Conservation (phyloP, 2,888 invertebrate species). For the Dicyrtomina minuta region DNA sequence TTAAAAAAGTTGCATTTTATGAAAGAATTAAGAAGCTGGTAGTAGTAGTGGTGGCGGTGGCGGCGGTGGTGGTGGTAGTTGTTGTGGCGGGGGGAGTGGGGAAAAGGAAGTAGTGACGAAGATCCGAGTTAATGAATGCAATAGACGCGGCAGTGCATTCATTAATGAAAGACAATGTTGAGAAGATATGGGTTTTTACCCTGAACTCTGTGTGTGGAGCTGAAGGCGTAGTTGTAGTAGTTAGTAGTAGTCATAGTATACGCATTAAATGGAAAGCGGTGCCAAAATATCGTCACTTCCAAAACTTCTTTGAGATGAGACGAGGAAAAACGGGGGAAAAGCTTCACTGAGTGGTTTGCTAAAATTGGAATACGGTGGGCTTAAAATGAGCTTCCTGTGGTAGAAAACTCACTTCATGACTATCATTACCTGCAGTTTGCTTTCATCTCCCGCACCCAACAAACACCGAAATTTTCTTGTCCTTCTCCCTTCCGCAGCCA, state of each 20-base stretch:
- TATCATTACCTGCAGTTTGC: slow-evolving; percentile 31
- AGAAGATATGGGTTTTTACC: slow-evolving; percentile 19
- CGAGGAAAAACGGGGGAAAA: slow-evolving; percentile 7
- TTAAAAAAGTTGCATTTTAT: slow-evolving; percentile 11
- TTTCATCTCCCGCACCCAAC: slow-evolving; percentile 22
- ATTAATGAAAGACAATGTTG: slow-evolving; percentile 31
- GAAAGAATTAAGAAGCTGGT: slow-evolving; percentile 9
- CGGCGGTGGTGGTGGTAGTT: too few relatives aligned
- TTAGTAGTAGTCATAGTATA: not conserved
- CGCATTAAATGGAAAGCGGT: slow-evolving; percentile 18
- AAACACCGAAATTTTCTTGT: not conserved
- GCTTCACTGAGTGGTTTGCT: slow-evolving; percentile 23
- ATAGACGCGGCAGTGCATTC: slow-evolving; percentile 5
- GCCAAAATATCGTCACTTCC: slow-evolving; percentile 28
- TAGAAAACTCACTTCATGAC: slow-evolving; percentile 29
- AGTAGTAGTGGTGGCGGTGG: too few relatives aligned
- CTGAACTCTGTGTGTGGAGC: slow-evolving; percentile 4
- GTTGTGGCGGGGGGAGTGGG: not conserved
- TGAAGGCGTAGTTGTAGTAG: slow-evolving; percentile 1
- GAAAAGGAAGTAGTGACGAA: not conserved
- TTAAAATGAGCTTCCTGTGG: slow-evolving; percentile 21
- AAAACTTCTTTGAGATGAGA: not conserved
- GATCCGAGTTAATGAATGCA: slow-evolving; percentile 9
- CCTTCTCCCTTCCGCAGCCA: slow-evolving; percentile 1
- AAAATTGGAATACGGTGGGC: slow-evolving; percentile 29